Evolutionary conservation across 2,888 invertebrate genomes (phyloP).

Genomic region (Therioaphis trifolii): DNA sequence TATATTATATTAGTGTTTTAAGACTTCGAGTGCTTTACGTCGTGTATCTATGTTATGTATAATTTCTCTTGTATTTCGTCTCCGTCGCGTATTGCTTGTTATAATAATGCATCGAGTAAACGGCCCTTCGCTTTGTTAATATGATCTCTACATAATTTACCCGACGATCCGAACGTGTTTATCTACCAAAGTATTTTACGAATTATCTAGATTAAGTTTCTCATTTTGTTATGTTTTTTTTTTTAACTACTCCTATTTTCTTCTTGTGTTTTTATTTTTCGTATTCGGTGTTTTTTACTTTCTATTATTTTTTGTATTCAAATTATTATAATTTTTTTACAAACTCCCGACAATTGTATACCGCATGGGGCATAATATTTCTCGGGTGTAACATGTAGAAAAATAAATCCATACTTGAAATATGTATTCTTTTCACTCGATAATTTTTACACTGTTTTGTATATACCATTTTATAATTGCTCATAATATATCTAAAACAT

Average conservation of each 20-base stretch:
- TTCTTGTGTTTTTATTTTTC: not conserved
- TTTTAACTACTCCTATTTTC: conserved; percentile 10
- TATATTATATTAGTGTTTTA: not conserved
- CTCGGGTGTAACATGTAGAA: conserved; percentile 12
- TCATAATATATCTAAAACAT: conserved; percentile 45
- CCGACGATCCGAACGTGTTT: not conserved
- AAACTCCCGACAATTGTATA: conserved; percentile 24
- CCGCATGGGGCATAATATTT: conserved; percentile 24
- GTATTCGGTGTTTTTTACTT: not conserved
- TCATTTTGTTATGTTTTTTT: not conserved
- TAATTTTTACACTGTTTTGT: too few species aligned
- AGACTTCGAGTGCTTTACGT: not conserved
- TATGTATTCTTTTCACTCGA: not conserved
- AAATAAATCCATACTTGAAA: not conserved
- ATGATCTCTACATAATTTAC: conserved; percentile 46
- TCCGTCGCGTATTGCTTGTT: not conserved
- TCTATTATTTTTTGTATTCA: conserved; percentile 8
- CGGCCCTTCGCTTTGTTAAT: conserved; percentile 33
- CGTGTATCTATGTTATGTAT: not conserved
- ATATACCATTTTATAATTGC: conserved; percentile 57
- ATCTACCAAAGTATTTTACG: not conserved
- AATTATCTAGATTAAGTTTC: not conserved
- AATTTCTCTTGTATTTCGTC: not conserved
- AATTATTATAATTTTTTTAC: too few species aligned
- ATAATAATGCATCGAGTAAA: not conserved